A percentile compares a stretch with the other conserved stretches of the same genome.
Conservation (phyloP, 2,797 vertebrate genomes). For the Masticophis lateralis region DNA sequence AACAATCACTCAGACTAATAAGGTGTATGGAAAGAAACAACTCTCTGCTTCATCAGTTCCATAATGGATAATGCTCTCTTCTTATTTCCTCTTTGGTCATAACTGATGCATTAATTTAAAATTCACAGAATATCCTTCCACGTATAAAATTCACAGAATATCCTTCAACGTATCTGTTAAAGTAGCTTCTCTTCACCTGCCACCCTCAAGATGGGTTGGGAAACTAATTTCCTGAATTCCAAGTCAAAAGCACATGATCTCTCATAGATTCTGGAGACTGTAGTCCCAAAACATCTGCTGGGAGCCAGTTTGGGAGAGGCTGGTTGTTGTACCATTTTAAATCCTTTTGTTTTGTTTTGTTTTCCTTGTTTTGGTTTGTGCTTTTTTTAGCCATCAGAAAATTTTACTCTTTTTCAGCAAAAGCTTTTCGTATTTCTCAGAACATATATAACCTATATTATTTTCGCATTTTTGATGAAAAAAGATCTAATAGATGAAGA, state of each 20-base stretch:
- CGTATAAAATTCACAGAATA: not conserved
- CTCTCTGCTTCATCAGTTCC: not conserved
- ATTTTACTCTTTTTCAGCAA: not conserved
- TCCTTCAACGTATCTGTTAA: not conserved
- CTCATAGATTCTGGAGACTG: not conserved
- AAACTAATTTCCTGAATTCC: not conserved
- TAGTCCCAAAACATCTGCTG: not conserved
- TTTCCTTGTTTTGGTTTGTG: not conserved
- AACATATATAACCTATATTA: not conserved
- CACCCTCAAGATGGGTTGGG: not conserved
- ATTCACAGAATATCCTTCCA: not conserved
- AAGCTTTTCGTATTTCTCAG: not conserved
- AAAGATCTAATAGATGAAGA: not conserved
- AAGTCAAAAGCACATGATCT: not conserved
- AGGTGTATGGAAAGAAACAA: not conserved
- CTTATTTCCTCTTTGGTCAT: not conserved
- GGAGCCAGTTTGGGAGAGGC: not conserved
- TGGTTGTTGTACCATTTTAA: not conserved
- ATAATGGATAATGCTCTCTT: not conserved
- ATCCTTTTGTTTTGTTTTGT: not conserved
- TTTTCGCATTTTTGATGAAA: slow-evolving; percentile 14
- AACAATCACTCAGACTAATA: not conserved
- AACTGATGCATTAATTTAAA: not conserved
- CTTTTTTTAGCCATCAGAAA: not conserved
- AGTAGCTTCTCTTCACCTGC: not conserved